Conservation (phyloP, 1,140 invertebrate genomes). For the Monomorium pharaonis region DNA sequence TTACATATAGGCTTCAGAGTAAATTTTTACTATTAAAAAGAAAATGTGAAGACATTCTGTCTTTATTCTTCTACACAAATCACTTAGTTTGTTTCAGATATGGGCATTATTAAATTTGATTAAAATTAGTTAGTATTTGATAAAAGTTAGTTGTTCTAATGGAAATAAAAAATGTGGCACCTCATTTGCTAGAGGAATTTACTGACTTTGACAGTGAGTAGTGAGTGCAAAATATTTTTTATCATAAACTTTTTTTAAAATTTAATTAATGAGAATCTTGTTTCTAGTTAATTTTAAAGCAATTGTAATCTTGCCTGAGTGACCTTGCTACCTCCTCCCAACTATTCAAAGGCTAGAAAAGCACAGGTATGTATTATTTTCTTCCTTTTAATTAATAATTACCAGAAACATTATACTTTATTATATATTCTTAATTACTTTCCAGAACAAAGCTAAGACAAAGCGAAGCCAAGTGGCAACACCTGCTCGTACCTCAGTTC, state of each 20-base stretch:
- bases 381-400: neutral
- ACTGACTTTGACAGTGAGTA: neutral
- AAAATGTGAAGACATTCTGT: no score
- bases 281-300: constrained; percentile 4
- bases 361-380: neutral
- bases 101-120: no score
- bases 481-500: neutral
- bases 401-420: neutral
- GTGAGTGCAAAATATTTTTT: neutral
- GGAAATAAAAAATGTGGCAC: neutral
- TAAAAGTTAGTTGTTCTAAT: no score
- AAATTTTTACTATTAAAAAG: no score
- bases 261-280: neutral
- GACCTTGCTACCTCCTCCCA: constrained; percentile 2
- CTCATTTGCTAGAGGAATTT: neutral
- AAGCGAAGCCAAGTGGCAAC: neutral
- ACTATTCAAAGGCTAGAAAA: neutral
- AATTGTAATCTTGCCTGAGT: neutral
- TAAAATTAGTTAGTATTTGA: no score
- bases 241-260: neutral
- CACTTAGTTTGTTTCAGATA: no score
- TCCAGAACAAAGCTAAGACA: neutral
- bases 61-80: no score
- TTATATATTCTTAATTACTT: constrained; percentile 3
- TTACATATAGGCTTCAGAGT: no score